phyloP scores from a whole-genome alignment of 2,113 vertebrate species.

The Cyprinodon tularosa region DNA sequence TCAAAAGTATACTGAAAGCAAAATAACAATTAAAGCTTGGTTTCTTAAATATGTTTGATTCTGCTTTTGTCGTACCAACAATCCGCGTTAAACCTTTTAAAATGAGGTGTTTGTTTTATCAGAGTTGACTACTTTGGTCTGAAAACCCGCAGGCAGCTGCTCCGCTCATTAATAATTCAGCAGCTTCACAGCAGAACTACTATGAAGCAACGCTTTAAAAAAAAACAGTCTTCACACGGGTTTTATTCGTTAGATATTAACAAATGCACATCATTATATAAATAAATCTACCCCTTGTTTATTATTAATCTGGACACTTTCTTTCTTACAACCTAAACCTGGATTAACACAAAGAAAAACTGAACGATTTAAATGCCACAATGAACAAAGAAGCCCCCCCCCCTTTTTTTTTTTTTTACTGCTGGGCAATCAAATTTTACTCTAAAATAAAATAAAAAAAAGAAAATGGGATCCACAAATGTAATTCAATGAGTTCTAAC shows the following conservation, averaged over 20 bases:
- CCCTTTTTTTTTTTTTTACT: not conserved
- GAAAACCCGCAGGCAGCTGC: slow-evolving; percentile 47
- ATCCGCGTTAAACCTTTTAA: not conserved
- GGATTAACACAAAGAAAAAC: not conserved
- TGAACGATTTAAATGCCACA: not conserved
- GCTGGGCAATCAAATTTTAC: not conserved
- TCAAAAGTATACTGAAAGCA: not conserved
- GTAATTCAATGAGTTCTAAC: not conserved
- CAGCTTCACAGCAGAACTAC: slow-evolving; percentile 65
- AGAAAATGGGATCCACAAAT: not conserved
- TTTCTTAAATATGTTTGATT: rapidly evolving
- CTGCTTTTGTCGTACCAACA: rapidly evolving
- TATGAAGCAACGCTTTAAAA: slow-evolving; percentile 53
- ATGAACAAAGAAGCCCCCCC: not conserved
- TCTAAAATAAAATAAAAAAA: not conserved
- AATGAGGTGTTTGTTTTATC: not conserved
- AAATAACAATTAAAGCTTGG: rapidly evolving
- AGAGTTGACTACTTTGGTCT: slow-evolving; percentile 53
- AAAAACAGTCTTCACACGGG: slow-evolving; percentile 5
- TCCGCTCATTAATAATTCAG: slow-evolving; percentile 78
- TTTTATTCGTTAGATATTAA: not conserved
- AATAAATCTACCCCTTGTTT: not conserved
- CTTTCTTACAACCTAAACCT: not conserved
- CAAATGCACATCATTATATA: not conserved
- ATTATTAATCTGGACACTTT: not conserved